A percentile compares a stretch with the other conserved stretches of the same genome.
Conservation (phyloP, 2,888 invertebrate species). For the Ferdinandea cuprea region DNA sequence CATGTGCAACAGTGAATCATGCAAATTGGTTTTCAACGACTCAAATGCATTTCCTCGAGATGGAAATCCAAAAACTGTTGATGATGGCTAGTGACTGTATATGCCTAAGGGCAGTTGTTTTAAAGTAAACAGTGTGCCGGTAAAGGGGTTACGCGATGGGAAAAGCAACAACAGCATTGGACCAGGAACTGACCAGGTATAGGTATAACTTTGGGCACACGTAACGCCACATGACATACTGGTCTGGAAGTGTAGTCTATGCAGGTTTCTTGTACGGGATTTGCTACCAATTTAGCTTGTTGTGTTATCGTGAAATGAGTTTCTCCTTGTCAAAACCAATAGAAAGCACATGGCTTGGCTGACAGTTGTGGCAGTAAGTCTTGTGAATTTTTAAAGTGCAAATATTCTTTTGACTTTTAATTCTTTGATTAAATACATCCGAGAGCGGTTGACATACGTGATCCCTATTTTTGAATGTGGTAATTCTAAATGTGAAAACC, state of each 20-base stretch:
- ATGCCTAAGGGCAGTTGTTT: constrained; percentile 52
- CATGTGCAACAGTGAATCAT: constrained; percentile 47
- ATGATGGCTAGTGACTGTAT: constrained; percentile 12
- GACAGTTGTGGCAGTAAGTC: constrained; percentile 23
- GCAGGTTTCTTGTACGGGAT: constrained; percentile 48
- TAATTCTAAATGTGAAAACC: too few relatives aligned
- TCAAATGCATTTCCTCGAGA: constrained; percentile 53
- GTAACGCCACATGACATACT: constrained; percentile 54
- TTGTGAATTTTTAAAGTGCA: background rate
- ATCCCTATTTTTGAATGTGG: too few relatives aligned
- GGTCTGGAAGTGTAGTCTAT: constrained; percentile 18
- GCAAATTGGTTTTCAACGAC: constrained; percentile 46
- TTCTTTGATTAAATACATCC: too few relatives aligned
- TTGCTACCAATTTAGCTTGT: constrained; percentile 44
- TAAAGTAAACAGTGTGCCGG: constrained; percentile 9
- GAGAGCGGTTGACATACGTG: too few relatives aligned
- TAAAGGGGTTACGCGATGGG: background rate
- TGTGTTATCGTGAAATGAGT: constrained; percentile 25
- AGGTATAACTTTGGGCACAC: constrained; percentile 26
- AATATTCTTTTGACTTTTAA: background rate
- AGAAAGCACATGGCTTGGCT: background rate
- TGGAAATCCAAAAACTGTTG: constrained; percentile 27
- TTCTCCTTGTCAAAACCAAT: constrained; percentile 31
- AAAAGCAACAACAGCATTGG: background rate
- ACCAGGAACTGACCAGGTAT: constrained; percentile 62